These are phyloP conservation scores for Platypus cylindrus DNA, from an alignment of 2,888 invertebrate species.

Conservation along the genomic window DNA sequence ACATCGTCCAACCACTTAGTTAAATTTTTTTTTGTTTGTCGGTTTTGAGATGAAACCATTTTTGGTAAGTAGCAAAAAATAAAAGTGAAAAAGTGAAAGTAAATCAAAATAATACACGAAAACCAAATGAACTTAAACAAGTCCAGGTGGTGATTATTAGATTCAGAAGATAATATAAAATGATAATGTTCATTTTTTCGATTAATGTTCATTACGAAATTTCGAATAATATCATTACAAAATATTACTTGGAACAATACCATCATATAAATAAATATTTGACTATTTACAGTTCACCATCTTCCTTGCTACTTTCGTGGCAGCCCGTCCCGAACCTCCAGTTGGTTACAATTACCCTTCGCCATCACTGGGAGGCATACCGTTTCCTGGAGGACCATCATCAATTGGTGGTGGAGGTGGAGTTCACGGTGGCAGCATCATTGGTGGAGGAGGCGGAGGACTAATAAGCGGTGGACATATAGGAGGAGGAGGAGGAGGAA, in stretches of 20 bases:
- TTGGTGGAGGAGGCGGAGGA: conserved; percentile 17
- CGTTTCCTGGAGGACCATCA: conserved; percentile 2
- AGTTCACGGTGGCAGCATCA: conserved; percentile 6
- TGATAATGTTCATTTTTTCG: too few species aligned
- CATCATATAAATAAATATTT: conserved; percentile 1
- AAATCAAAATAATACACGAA: too few species aligned
- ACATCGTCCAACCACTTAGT: conserved; percentile 9
- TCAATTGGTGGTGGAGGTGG: conserved; percentile 9
- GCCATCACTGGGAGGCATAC: conserved; percentile 13
- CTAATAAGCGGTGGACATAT: conserved; percentile 6
- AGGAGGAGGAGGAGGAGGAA: conserved; percentile 3
- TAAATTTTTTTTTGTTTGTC: too few species aligned
- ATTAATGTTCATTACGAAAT: too few species aligned
- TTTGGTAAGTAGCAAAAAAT: conserved; percentile 18
- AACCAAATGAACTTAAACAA: too few species aligned
- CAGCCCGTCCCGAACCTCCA: conserved; percentile 49
- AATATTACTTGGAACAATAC: too few species aligned
- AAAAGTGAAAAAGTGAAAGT: conserved; percentile 3
- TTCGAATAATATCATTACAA: too few species aligned
- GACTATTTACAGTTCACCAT: conserved; percentile 24
- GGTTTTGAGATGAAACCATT: conserved; percentile 21
- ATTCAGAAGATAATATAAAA: too few species aligned
- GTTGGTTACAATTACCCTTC: conserved; percentile 38
- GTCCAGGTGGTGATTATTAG: too few species aligned
- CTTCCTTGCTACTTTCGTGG: conserved; percentile 45